Conservation (phyloP, 2,797 vertebrate species). For the Amazona finschi region DNA sequence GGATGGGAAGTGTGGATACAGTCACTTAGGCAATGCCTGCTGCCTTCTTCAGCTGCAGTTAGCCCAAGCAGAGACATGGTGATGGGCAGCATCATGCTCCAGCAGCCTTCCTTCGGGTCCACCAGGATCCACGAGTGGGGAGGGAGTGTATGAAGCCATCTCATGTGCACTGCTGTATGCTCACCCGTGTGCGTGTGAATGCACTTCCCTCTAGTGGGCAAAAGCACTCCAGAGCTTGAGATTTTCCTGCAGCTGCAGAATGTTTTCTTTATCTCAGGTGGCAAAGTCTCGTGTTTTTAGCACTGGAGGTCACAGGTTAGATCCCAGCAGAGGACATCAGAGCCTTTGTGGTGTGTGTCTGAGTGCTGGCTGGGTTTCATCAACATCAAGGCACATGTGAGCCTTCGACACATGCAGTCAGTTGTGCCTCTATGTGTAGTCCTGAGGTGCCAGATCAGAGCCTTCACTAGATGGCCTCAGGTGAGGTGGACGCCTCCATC, state of each 20-base stretch:
- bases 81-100: fast-evolving
- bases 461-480: fast-evolving
- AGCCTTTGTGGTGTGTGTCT: fast-evolving
- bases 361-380: background rate
- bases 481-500: background rate
- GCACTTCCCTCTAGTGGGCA: conserved; percentile 67
- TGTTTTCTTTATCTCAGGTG: background rate
- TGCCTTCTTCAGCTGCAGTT: background rate
- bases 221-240: background rate
- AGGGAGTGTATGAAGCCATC: fast-evolving
- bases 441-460: background rate
- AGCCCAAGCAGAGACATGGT: fast-evolving
- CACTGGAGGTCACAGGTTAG: background rate
- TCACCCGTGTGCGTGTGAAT: conserved; percentile 13
- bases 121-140: fast-evolving
- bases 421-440: fast-evolving
- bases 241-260: background rate
- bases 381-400: fast-evolving
- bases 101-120: background rate
- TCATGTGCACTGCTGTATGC: background rate
- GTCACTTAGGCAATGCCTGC: fast-evolving
- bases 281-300: background rate
- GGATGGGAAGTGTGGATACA: fast-evolving
- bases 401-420: fast-evolving
- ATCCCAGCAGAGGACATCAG: background rate